Evolutionary conservation across 2,888 invertebrate genomes (phyloP), one percentile per base, ranked within the genome.

Genomic region (Platycnemis pennipes): DNA sequence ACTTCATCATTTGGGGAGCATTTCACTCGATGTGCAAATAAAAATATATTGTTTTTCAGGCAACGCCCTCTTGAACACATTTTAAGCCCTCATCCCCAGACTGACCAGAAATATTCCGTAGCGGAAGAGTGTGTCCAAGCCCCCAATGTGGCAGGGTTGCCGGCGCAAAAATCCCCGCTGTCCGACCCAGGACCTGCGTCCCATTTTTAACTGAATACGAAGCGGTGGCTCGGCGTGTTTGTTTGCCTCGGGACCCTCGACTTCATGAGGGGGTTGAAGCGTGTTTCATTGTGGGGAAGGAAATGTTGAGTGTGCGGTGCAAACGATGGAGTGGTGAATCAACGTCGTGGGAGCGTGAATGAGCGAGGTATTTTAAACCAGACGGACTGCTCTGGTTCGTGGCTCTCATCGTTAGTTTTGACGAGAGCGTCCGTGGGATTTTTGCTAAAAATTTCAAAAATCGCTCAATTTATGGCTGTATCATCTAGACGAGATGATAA

Each of bases 141-240:
- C 49, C 49, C 49, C n/a, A 49, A 13, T 13, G 49, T 8, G 13
- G 49, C 8, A 49, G 63, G 69, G 69, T 26, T 31, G 31, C 31
- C 69, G 69, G 31, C 19, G 7, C 31, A 31, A 26, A 77, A 77
- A 77, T 77, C 31, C 69, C 31, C 69, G 69, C 31, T 77, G 69
- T 77, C 11, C 69, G 69, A 63, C 63, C 63, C 63, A 26, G 63
- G 63, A 63, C 63, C 63, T 63, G 63, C 63, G 63, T 63, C 63
- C 63, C 63, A 37, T 77, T 77, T 77, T 77, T 77, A 77, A 77
- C 69, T 77, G 69, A 77, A 77, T 77, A 63, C 69, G 69, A 31
- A 77, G 69, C 69, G 69, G 11, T 31, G n/a, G 22, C 31, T 37
- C 69, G 31, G n/a, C 31, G 31, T 31, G 69, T 26, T 77, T 77